Evolutionary conservation across 2,113 vertebrate species (phyloP).

Genomic region (Sisor rabdophorus): DNA sequence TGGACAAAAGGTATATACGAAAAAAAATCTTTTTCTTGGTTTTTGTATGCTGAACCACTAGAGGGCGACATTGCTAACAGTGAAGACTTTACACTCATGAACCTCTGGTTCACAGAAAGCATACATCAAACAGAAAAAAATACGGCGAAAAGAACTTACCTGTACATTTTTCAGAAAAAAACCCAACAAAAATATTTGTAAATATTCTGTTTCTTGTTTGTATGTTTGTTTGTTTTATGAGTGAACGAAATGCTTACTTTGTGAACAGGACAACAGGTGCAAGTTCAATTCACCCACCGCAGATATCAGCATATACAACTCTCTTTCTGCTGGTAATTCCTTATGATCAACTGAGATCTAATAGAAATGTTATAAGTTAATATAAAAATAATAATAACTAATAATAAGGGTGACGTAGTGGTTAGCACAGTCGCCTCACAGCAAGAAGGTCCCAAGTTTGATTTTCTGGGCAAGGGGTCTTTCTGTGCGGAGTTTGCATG

Average conservation of each 20-base stretch:
- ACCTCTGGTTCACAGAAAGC: constrained; percentile 43
- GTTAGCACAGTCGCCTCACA: no score
- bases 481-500: no score
- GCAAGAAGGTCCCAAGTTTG: no score
- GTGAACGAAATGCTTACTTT: constrained; percentile 70
- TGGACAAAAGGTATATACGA: constrained; percentile 27
- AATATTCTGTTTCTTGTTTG: constrained; percentile 75
- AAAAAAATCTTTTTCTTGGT: constrained; percentile 54
- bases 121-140: constrained; percentile 52
- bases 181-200: constrained; percentile 75
- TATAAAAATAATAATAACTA: neutral
- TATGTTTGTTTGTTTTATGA: constrained; percentile 59
- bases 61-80: constrained; percentile 57
- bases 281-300: constrained; percentile 47
- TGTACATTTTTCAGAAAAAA: constrained; percentile 76
- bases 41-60: constrained; percentile 65
- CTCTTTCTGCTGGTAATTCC: neutral
- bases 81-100: constrained; percentile 44
- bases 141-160: constrained; percentile 55
- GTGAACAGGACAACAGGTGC: constrained; percentile 72
- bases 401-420: no score
- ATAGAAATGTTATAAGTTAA: constrained; percentile 1
- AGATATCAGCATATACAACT: neutral
- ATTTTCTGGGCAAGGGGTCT: no score
- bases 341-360: constrained; percentile 4